These are phyloP conservation scores for Elysia crispata DNA, from an alignment of 2,888 invertebrate species.

Conservation along the genomic window DNA sequence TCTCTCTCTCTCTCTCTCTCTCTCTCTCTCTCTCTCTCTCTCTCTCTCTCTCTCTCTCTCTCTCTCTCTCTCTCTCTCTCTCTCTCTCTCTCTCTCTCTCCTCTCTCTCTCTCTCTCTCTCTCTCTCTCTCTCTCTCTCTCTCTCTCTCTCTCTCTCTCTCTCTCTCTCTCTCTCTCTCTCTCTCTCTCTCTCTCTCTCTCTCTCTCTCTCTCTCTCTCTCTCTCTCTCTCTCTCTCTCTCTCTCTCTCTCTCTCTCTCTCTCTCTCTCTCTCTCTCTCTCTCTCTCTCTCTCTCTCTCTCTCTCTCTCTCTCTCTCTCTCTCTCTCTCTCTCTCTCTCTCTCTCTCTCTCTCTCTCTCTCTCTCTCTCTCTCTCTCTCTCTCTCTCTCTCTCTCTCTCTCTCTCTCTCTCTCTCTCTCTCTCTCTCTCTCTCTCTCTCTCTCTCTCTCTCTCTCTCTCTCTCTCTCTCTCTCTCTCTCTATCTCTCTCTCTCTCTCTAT, in stretches of 20 bases:
- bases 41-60: slow-evolving; percentile 18
- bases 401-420: too few species aligned
- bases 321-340: background rate
- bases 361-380: background rate
- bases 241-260: background rate
- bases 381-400: background rate
- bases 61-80: slow-evolving; percentile 4
- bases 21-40: background rate
- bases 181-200: background rate
- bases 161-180: background rate
- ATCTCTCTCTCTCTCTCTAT: background rate
- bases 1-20: slow-evolving; percentile 7
- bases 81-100: slow-evolving; percentile 10
- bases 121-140: slow-evolving; percentile 1
- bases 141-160: background rate
- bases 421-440: too few species aligned
- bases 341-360: slow-evolving; percentile 22
- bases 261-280: background rate
- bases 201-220: background rate
- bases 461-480: slow-evolving; percentile 1
- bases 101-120: background rate
- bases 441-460: too few species aligned
- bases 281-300: slow-evolving; percentile 3
- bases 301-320: background rate
- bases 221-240: too few species aligned